These are phyloP conservation scores for Drosophila limbata DNA, from an alignment of 2,888 invertebrate species.

Conservation along the genomic window DNA sequence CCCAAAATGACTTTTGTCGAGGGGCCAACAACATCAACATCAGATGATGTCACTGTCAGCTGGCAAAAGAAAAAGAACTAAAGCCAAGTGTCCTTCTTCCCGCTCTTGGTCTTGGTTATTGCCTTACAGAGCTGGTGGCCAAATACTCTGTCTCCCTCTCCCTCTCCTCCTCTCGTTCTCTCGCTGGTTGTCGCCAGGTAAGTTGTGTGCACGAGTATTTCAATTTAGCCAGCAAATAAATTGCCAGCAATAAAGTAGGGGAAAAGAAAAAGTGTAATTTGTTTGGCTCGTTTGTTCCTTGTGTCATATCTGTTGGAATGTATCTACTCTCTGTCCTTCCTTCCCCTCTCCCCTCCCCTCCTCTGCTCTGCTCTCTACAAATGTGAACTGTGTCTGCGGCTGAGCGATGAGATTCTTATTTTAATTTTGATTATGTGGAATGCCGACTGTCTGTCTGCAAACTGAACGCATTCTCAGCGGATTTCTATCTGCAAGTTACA, in stretches of 20 bases:
- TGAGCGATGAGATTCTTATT: constrained; percentile 80
- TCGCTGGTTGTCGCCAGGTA: constrained; percentile 54
- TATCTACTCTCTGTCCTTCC: constrained; percentile 51
- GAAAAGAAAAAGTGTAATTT: constrained; percentile 75
- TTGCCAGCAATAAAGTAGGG: constrained; percentile 76
- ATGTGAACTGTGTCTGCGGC: constrained; percentile 54
- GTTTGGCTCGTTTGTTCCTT: constrained; percentile 76
- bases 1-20: constrained; percentile 52
- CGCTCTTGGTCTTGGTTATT: constrained; percentile 23
- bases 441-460: constrained; percentile 42
- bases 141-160: constrained; percentile 6
- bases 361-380: too few relatives aligned
- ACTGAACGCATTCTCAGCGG: constrained; percentile 53
- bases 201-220: constrained; percentile 73
- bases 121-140: constrained; percentile 42
- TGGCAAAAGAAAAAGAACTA: constrained; percentile 15
- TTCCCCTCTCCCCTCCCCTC: not conserved
- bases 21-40: constrained; percentile 14
- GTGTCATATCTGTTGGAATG: constrained; percentile 76
- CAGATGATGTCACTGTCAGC: constrained; percentile 67
- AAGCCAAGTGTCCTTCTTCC: constrained; percentile 19
- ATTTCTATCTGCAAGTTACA: constrained; percentile 78
- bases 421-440: constrained; percentile 77
- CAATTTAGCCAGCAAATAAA: constrained; percentile 77
- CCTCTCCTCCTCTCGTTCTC: not conserved